Base-by-base conservation (phyloP, 1,140 invertebrate species). In the Drosophila tristis region DNA sequence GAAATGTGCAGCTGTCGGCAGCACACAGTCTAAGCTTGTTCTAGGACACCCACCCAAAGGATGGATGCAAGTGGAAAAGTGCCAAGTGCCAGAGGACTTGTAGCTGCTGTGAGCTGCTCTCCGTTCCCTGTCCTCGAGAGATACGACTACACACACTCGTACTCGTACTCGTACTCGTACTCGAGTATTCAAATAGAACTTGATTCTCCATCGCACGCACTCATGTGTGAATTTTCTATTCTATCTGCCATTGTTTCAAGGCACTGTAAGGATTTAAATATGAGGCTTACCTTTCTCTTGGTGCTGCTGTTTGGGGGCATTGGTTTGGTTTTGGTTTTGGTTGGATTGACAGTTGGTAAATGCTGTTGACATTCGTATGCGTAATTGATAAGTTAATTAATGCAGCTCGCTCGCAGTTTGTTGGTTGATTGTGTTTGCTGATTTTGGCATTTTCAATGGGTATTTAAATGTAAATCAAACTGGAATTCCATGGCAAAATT, bases 171-270 rank as follows among this genome's bases (percentile, higher is more conserved):
- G 20, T 20, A 47, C 25, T n/a, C 26, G 54, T 43, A 8, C 68
- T 74, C 65, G 67, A 44, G 51, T 23, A 57, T 53, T 80, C 8
- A 66, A 80, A 78, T 78, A 65, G 59, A 78, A 65, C 64, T 64
- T 75, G 54, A 59, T 55, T 62, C 66, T 29, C n/a, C 6, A 20
- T 55, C n/a, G n/a, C 47, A 48, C 6, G 23, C 11, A 39, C 5
- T 13, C 35, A 13, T 39, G 35, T 11, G 35, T 39, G 35, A 9
- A 31, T 31, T 31, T 39, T 5, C 13, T 25, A 4, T 44, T 43
- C n/a, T 29, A 0, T 26, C 16, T 6, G 9, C 9, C 39, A 39
- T 4, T 31, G 9, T 2, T 48, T 26, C 6, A 16, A 11, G 29
- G 15, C 25, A 13, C 20, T 48, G 25, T 39, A 29, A 20, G 11